A percentile compares a stretch with the other conserved stretches of the same genome.
These are phyloP conservation scores for Oxyura jamaicensis DNA, from an alignment of 2,113 vertebrate genomes.

Conservation along the genomic window DNA sequence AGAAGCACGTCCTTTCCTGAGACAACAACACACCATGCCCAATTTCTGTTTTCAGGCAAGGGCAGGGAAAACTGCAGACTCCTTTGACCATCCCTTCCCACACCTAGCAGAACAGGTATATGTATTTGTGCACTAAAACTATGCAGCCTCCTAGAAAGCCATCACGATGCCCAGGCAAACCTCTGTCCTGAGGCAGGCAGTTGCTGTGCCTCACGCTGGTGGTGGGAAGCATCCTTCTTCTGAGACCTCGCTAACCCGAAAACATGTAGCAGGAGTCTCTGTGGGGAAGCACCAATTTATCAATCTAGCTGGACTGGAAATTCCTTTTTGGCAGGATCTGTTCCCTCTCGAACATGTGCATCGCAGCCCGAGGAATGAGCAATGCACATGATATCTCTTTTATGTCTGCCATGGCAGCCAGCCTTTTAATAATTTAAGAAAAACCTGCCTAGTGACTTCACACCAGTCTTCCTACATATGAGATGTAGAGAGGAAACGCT, in stretches of 20 bases:
- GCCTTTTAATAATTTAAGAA: not conserved
- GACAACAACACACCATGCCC: not conserved
- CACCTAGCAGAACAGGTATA: not conserved
- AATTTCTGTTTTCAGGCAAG: not conserved
- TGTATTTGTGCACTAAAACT: not conserved
- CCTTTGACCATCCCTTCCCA: not conserved
- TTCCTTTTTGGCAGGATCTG: not conserved
- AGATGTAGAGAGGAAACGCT: not conserved
- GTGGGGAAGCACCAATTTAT: not conserved
- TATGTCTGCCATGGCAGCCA: not conserved
- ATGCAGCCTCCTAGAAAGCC: fast-evolving
- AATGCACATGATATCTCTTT: not conserved
- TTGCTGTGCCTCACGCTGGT: fast-evolving
- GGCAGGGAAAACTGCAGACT: not conserved
- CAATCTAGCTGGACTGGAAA: not conserved
- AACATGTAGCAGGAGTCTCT: not conserved
- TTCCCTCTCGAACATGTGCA: not conserved
- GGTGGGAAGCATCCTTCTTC: not conserved
- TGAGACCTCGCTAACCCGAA: not conserved
- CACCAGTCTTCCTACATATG: not conserved
- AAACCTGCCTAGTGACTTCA: not conserved
- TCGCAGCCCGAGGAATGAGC: not conserved
- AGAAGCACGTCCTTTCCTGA: not conserved
- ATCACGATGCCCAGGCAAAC: not conserved
- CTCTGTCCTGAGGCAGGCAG: not conserved